Evolutionary conservation across 2,888 invertebrate species (phyloP), one percentile per base, ranked within the genome.

Genomic region (Hydrotaea diabolus): DNA sequence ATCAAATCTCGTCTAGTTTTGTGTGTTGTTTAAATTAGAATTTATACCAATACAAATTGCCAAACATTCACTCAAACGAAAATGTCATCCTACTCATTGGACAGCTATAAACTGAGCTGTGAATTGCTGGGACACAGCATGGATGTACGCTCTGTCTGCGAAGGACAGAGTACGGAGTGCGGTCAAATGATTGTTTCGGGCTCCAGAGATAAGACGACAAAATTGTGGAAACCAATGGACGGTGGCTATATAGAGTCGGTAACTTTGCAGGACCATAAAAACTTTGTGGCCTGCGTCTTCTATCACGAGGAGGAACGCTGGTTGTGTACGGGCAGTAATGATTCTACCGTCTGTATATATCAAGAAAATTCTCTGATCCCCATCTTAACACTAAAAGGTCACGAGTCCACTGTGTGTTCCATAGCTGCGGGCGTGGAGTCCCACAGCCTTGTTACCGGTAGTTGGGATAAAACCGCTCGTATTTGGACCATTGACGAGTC

Each of bases 401-500:
- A 98, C 90, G 89, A 88, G 0, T 87, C 88, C 0, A 91, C 91
- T 89, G 94, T 95, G 0, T 94, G 94, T 87, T 90, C 92, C 36
- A 89, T 95, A 72, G 90, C 93, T 0, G 92, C 92, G 31, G 94
- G 93, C 0, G 86, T 92, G 0, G 90, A 92, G 77, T 90, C 93
- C 73, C 94, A 94, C 73, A 93, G 94, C 11, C 93, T 97, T 88
- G 92, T 96, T 76, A 98, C 97, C 89, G 97, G 98, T 57, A 98
- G 98, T 66, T 99, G 99, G 98, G 99, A 99, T 91, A 94, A 94
- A 86, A 96, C 97, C 4, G 98, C 97, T 0, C 95, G 96, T 89
- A 93, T 97, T 66, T 99, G 99, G 98, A 93, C 93, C 72, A 87
- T 96, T 2, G 93, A 93, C 79, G 92, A 93, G 71, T 92, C 94